Evolutionary conservation across 2,888 invertebrate species (phyloP).

Genomic region (Geotrupes spiniger): DNA sequence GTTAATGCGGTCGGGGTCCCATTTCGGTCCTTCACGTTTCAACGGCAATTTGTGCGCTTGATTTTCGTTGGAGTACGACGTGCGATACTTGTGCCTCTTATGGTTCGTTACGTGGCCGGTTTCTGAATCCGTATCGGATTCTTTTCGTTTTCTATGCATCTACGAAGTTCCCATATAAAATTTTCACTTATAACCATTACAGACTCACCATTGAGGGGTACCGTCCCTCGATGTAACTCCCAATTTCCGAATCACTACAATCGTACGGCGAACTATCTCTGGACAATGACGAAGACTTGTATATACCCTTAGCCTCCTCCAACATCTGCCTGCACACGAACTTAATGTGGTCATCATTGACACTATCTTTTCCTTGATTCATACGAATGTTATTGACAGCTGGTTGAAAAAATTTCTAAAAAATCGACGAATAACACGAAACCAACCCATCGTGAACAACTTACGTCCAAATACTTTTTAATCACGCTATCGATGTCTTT

Average conservation of each 20-base stretch:
- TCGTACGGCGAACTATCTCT: conserved; percentile 55
- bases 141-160: conserved; percentile 60
- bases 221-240: conserved; percentile 43
- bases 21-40: conserved; percentile 61
- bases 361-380: conserved; percentile 72
- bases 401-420: conserved; percentile 76
- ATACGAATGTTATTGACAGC: conserved; percentile 73
- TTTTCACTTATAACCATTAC: neutral
- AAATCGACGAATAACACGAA: conserved; percentile 28
- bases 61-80: conserved; percentile 47
- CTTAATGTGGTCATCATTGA: conserved; percentile 71
- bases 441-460: too few relatives aligned
- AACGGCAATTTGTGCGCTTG: conserved; percentile 52
- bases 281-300: conserved; percentile 54
- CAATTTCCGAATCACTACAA: conserved; percentile 56
- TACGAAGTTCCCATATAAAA: neutral
- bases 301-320: conserved; percentile 74
- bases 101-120: conserved; percentile 41
- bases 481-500: conserved; percentile 75
- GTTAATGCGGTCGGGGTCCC: conserved; percentile 72
- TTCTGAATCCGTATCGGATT: conserved; percentile 66
- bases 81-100: conserved; percentile 40
- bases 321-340: conserved; percentile 75
- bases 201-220: conserved; percentile 12
- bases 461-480: conserved; percentile 73